phyloP scores from a whole-genome alignment of 92 coral and sea anemone genomes.

The Phymanthus crucifer region DNA sequence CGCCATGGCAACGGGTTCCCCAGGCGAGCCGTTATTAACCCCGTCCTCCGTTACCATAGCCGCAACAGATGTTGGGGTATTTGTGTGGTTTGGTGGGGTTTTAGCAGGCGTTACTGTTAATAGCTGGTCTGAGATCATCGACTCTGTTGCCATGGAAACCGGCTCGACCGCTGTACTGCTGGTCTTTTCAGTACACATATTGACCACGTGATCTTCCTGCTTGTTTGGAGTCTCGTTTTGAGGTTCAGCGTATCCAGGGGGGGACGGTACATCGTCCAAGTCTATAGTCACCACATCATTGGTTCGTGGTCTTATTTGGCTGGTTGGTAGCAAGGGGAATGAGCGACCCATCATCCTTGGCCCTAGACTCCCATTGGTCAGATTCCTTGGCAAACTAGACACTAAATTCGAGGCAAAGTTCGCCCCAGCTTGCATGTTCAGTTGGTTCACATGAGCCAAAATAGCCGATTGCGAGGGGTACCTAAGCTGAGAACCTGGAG shows the following conservation, averaged over 20 bases:
- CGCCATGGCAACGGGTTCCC: constrained; percentile 15
- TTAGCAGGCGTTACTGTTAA: not conserved
- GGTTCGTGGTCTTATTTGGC: not conserved
- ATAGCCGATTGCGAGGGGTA: not conserved
- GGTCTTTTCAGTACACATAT: not conserved
- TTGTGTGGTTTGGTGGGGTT: not conserved
- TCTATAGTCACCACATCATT: constrained; percentile 59
- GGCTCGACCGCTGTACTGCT: not conserved
- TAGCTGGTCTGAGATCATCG: not conserved
- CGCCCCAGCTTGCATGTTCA: not conserved
- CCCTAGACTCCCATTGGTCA: not conserved
- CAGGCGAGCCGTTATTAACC: not conserved
- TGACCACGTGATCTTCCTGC: not conserved
- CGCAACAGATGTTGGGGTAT: not conserved
- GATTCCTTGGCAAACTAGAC: not conserved
- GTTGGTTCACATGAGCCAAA: not conserved
- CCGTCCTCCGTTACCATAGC: constrained; percentile 11
- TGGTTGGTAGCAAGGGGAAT: not conserved
- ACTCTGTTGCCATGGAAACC: not conserved
- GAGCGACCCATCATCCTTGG: not conserved
- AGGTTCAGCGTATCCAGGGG: constrained; percentile 11
- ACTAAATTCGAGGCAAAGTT: constrained; percentile 10
- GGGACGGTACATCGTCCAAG: constrained; percentile 69
- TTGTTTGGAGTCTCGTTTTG: not conserved
- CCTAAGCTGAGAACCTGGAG: not conserved